Conservation (phyloP, 2,113 vertebrate genomes). For the Zosterops japonicus region DNA sequence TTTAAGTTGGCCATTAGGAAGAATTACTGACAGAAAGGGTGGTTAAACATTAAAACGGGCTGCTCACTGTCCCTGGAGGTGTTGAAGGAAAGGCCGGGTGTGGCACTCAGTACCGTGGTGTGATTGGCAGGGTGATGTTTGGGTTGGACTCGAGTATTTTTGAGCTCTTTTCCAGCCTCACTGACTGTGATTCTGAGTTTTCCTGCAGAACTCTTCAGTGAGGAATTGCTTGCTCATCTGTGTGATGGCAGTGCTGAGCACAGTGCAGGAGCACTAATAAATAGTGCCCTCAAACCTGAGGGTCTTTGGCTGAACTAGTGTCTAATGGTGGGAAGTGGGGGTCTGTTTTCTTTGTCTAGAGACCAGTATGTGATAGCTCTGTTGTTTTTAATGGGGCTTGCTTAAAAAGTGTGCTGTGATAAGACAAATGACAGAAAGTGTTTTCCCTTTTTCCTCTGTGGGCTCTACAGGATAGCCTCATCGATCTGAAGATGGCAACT, state of each 20-base stretch:
- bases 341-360: fast-evolving
- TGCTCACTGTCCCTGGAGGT: no score
- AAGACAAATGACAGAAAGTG: neutral
- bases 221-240: fast-evolving
- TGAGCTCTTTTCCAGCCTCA: neutral
- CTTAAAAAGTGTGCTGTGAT: neutral
- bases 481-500: conserved; percentile 64
- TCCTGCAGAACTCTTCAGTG: fast-evolving
- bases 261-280: no score
- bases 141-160: neutral
- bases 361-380: fast-evolving
- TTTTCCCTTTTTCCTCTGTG: fast-evolving
- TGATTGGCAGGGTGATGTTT: neutral
- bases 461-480: neutral
- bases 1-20: neutral
- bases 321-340: fast-evolving
- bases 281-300: fast-evolving
- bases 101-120: neutral
- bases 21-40: fast-evolving
- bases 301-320: fast-evolving
- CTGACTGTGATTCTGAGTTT: neutral
- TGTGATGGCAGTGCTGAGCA: fast-evolving
- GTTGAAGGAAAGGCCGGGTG: neutral
- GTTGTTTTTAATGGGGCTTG: neutral
- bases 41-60: fast-evolving